A percentile compares a stretch with the other conserved stretches of the same genome.
These are phyloP conservation scores for Batillaria attramentaria DNA, from an alignment of 1,140 invertebrate genomes.

Conservation along the genomic window DNA sequence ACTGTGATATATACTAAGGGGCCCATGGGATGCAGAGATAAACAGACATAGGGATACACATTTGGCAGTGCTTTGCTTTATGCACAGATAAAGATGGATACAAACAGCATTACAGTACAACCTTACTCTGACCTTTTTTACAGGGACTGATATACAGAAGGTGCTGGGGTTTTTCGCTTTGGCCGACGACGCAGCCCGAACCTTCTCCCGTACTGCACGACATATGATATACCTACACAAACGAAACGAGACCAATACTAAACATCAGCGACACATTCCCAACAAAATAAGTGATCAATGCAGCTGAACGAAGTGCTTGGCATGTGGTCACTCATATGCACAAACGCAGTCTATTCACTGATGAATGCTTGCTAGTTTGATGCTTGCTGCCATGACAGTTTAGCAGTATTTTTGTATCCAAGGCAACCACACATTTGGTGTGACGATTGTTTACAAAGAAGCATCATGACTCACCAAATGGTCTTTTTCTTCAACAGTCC, in stretches of 20 bases:
- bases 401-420: too few relatives aligned
- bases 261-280: too few relatives aligned
- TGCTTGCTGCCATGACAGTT: too few relatives aligned
- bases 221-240: slow-evolving; percentile 71
- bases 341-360: neutral
- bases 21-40: too few relatives aligned
- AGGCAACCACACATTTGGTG: too few relatives aligned
- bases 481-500: slow-evolving; percentile 75
- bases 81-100: neutral
- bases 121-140: slow-evolving; percentile 58
- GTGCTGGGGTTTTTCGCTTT: slow-evolving; percentile 43
- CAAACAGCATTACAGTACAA: neutral
- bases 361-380: neutral
- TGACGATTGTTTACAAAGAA: neutral
- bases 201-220: slow-evolving; percentile 72
- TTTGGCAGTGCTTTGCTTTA: too few relatives aligned
- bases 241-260: slow-evolving; percentile 3
- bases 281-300: too few relatives aligned
- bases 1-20: too few relatives aligned
- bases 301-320: too few relatives aligned
- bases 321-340: too few relatives aligned
- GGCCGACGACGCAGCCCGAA: slow-evolving; percentile 39
- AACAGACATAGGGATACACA: too few relatives aligned
- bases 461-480: slow-evolving; percentile 64
- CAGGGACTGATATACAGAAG: slow-evolving; percentile 46